A percentile compares a stretch with the other conserved stretches of the same genome.
These are phyloP conservation scores for Gila orcuttii DNA, from an alignment of 2,113 vertebrate species.

Conservation along the genomic window DNA sequence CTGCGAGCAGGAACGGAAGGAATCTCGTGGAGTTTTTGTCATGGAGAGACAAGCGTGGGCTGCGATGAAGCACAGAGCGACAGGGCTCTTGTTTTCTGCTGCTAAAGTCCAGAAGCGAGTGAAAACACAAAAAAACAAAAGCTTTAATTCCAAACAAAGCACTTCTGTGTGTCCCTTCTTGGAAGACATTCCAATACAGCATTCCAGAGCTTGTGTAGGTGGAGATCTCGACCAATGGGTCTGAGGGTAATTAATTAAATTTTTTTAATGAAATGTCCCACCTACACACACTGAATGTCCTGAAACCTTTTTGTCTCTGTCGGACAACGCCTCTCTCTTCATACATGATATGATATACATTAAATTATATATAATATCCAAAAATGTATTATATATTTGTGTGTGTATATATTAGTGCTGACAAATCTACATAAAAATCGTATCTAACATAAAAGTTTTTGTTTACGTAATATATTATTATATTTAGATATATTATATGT, in stretches of 20 bases:
- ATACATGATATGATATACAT: neutral
- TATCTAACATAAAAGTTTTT: too few relatives aligned
- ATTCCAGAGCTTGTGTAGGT: constrained; percentile 62
- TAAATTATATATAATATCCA: too few relatives aligned
- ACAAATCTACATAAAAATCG: too few relatives aligned
- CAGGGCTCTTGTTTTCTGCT: constrained; percentile 27
- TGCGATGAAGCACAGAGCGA: neutral
- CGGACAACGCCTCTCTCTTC: too few relatives aligned
- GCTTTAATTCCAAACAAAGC: constrained; percentile 63
- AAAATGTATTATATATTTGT: too few relatives aligned
- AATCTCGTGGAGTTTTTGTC: constrained; percentile 28
- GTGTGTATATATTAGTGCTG: too few relatives aligned
- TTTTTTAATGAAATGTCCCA: constrained; percentile 42
- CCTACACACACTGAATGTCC: constrained; percentile 26
- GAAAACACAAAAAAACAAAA: constrained; percentile 46
- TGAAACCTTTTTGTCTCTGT: constrained; percentile 3
- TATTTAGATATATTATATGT: too few relatives aligned
- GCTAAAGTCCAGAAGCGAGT: constrained; percentile 30
- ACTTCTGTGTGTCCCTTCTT: constrained; percentile 60
- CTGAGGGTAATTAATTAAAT: constrained; percentile 43
- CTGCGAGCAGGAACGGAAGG: constrained; percentile 23
- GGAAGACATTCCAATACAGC: constrained; percentile 67
- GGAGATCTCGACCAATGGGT: constrained; percentile 56
- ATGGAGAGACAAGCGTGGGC: constrained; percentile 27
- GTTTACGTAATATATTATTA: too few relatives aligned